Percentiles rank a stretch among this genome's conserved stretches.
Evolutionary conservation across 2,113 vertebrate genomes (phyloP).

Genomic region (Merops nubicus): DNA sequence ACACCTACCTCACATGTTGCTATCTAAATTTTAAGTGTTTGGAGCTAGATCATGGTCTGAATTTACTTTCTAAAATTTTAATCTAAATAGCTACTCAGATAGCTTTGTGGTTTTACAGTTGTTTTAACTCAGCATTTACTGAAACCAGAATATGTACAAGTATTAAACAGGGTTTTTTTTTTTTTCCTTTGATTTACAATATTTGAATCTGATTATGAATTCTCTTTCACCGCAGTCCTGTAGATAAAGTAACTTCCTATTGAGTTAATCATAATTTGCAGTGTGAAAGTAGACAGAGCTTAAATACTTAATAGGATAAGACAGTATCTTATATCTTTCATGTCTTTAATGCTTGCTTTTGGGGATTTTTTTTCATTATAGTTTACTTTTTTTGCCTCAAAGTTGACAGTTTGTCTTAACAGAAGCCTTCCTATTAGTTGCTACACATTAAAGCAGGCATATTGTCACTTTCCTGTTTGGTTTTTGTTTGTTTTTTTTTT

Average conservation of each 20-base stretch:
- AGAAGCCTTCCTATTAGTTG: neutral
- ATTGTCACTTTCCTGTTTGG: rapidly evolving
- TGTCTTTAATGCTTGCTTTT: neutral
- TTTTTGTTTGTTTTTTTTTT: neutral
- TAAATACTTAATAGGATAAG: neutral
- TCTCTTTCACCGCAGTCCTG: neutral
- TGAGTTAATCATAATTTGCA: neutral
- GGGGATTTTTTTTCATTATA: neutral
- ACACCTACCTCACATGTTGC: neutral
- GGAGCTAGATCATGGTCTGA: neutral
- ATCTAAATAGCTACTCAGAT: neutral
- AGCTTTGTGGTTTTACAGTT: neutral
- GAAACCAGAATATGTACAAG: neutral
- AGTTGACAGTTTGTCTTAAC: neutral
- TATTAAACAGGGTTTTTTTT: neutral
- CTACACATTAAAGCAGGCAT: neutral
- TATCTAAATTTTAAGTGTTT: neutral
- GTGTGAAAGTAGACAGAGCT: neutral
- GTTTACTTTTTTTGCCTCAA: neutral
- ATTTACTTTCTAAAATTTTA: neutral
- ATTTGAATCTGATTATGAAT: neutral
- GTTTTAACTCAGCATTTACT: neutral
- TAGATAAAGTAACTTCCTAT: neutral
- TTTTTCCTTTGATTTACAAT: neutral
- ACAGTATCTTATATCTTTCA: neutral